A percentile compares a stretch with the other conserved stretches of the same genome.
These are phyloP conservation scores for Pseudomyrmex dendroicus DNA, from an alignment of 1,140 invertebrate genomes.

Conservation along the genomic window DNA sequence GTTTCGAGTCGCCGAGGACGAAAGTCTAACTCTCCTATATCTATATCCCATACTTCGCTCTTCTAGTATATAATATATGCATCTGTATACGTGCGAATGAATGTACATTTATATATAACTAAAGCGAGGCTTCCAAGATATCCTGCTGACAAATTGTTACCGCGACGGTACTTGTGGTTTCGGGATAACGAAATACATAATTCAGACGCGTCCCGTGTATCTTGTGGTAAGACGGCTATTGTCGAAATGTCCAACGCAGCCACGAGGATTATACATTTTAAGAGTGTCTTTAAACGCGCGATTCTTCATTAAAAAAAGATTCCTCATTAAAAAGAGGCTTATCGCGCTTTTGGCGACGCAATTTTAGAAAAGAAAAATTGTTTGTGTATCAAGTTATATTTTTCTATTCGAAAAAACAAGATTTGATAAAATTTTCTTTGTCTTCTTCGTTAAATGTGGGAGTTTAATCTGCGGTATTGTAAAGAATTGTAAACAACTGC, in stretches of 20 bases:
- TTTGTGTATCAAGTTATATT: too few species aligned
- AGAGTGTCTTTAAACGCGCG: conserved; percentile 22
- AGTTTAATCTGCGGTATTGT: neutral
- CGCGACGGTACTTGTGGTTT: conserved; percentile 55
- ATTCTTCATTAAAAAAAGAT: neutral
- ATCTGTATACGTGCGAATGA: neutral
- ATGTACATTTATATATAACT: conserved; percentile 34
- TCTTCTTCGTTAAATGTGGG: neutral
- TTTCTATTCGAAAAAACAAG: neutral
- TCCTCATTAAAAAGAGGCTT: neutral
- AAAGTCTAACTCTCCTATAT: conserved; percentile 32
- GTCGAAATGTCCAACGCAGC: conserved; percentile 48
- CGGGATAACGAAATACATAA: conserved; percentile 68
- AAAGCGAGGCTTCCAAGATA: conserved; percentile 19
- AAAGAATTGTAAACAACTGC: neutral
- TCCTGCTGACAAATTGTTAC: conserved; percentile 69
- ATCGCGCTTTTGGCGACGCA: too few species aligned
- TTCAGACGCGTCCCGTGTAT: conserved; percentile 53
- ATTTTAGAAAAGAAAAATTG: too few species aligned
- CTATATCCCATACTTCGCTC: conserved; percentile 1
- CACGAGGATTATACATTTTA: conserved; percentile 38
- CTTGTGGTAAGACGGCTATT: conserved; percentile 48
- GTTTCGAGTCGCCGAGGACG: conserved; percentile 70
- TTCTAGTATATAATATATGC: conserved; percentile 16
- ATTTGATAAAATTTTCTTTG: neutral